Percentiles rank a stretch among this genome's conserved stretches.
Conservation (phyloP, 2,888 invertebrate species). For the Pilophorus perplexus region DNA sequence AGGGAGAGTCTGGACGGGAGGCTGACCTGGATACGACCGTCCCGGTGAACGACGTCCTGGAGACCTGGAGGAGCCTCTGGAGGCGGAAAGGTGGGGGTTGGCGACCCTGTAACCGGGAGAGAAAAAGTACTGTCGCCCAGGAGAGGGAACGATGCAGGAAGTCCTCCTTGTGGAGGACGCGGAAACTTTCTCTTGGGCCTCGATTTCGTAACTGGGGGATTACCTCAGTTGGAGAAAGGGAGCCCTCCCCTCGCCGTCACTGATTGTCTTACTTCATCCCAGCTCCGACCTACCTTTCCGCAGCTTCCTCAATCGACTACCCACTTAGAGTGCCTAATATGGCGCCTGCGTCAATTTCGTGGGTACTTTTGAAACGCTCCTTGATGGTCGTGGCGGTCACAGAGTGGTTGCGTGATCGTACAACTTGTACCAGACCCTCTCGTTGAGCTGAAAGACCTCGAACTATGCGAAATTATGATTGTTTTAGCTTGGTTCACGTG, state of each 20-base stretch:
- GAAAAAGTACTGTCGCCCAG: slow-evolving; percentile 21
- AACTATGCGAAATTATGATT: too few species aligned
- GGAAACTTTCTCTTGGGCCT: slow-evolving; percentile 26
- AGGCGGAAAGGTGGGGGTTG: neutral
- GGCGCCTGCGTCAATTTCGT: neutral
- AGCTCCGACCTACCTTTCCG: slow-evolving; percentile 3
- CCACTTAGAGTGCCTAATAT: neutral
- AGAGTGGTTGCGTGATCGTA: too few species aligned
- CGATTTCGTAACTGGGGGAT: slow-evolving; percentile 18
- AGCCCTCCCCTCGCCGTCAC: neutral
- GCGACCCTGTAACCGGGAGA: slow-evolving; percentile 27
- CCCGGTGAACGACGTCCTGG: neutral
- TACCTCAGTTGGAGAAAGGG: slow-evolving; percentile 2
- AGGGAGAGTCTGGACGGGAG: neutral
- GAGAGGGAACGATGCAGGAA: slow-evolving; percentile 15
- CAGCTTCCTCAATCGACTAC: slow-evolving; percentile 9
- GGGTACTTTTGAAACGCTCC: too few species aligned
- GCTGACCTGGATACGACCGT: slow-evolving; percentile 24
- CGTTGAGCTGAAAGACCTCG: too few species aligned
- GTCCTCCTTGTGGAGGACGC: neutral
- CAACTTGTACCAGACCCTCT: too few species aligned
- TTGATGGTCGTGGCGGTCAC: too few species aligned
- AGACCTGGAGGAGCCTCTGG: neutral
- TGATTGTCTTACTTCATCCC: slow-evolving; percentile 22
- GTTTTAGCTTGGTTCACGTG: too few species aligned